Percentiles rank a stretch among this genome's conserved stretches.
Conservation (phyloP, 1,140 invertebrate species). For the Pseudoatta argentina region DNA sequence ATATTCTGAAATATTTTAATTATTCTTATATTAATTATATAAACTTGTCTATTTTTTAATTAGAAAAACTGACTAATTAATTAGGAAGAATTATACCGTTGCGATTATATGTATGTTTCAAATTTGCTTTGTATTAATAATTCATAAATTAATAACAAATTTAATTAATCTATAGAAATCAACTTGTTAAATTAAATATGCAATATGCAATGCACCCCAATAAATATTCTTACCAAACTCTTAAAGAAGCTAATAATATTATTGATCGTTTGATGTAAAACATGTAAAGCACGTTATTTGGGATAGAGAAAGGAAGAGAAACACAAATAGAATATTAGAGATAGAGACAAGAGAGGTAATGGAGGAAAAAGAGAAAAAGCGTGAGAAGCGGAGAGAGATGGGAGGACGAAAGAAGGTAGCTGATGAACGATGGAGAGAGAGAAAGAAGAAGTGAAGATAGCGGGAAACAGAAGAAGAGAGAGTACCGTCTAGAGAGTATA, state of each 20-base stretch:
- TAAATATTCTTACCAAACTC: no score
- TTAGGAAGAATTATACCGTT: no score
- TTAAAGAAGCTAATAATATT: neutral
- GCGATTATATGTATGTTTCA: no score
- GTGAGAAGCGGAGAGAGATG: slow-evolving; percentile 23
- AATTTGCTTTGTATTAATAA: no score
- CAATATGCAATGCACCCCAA: no score
- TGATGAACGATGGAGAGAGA: slow-evolving; percentile 28
- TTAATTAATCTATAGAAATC: no score
- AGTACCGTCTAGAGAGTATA: slow-evolving; percentile 76
- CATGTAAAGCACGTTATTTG: neutral
- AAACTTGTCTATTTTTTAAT: no score
- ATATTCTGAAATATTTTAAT: neutral
- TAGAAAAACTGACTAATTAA: no score
- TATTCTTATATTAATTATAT: neutral
- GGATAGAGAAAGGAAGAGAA: slow-evolving; percentile 7
- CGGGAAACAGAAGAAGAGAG: slow-evolving; percentile 52
- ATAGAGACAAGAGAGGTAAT: slow-evolving; percentile 79
- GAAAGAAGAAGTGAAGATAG: slow-evolving; percentile 22
- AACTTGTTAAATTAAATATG: no score
- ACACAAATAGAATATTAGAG: neutral
- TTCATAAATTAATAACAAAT: no score
- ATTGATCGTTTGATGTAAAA: slow-evolving; percentile 18
- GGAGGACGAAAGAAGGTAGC: slow-evolving; percentile 15
- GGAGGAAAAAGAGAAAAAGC: slow-evolving; percentile 74